These are phyloP conservation scores for Lophius piscatorius DNA, from an alignment of 2,113 vertebrate species.

Conservation along the genomic window DNA sequence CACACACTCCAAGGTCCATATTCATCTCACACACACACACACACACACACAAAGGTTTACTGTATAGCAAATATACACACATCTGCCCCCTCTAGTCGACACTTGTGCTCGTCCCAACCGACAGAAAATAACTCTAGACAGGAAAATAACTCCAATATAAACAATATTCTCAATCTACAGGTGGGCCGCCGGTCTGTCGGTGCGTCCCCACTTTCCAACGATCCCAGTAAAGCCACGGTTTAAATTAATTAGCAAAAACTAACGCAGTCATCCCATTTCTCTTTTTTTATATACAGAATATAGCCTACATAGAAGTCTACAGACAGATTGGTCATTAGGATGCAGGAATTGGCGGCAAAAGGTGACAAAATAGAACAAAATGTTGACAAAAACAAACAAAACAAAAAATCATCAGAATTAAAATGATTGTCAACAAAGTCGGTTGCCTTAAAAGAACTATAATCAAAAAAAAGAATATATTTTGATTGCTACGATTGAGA, in stretches of 20 bases:
- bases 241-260: conserved; percentile 75
- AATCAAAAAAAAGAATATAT: conserved; percentile 64
- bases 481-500: conserved; percentile 71
- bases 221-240: conserved; percentile 54
- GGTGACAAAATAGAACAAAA: conserved; percentile 29
- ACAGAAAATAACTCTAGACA: conserved; percentile 69
- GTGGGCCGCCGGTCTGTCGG: conserved; percentile 10
- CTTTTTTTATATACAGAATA: conserved; percentile 75
- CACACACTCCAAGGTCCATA: conserved; percentile 50
- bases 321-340: conserved; percentile 53
- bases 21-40: conserved; percentile 33
- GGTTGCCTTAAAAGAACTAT: conserved; percentile 72
- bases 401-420: conserved; percentile 54
- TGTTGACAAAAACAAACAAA: conserved; percentile 22
- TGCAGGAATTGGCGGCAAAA: conserved; percentile 60
- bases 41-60: conserved; percentile 47
- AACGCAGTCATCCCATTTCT: conserved; percentile 60
- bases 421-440: conserved; percentile 78
- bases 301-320: conserved; percentile 67
- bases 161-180: conserved; percentile 71
- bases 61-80: conserved; percentile 69
- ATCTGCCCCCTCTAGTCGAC: conserved; percentile 42
- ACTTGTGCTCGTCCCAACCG: conserved; percentile 51
- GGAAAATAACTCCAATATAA: conserved; percentile 72
- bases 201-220: conserved; percentile 33